Conservation (phyloP, 2,113 vertebrate genomes). For the Callipepla squamata region DNA sequence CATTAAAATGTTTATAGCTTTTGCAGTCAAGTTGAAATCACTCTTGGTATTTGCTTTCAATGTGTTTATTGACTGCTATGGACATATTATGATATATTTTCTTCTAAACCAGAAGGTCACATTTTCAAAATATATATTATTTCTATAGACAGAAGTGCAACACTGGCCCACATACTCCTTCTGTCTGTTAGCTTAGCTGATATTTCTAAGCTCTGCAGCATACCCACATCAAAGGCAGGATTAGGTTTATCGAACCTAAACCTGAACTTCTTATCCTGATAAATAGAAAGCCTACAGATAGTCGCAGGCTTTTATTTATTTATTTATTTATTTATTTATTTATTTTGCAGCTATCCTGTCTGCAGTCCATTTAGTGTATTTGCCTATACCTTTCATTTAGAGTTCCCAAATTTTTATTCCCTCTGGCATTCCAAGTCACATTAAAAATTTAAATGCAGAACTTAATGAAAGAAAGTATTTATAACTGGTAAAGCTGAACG, state of each 20-base stretch:
- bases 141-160: not conserved
- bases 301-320: not conserved
- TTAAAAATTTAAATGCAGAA: not conserved
- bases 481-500: not conserved
- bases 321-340: not conserved
- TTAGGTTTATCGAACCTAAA: conserved; percentile 46
- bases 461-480: conserved; percentile 10
- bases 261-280: not conserved
- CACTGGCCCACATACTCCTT: not conserved
- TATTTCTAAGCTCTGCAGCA: conserved; percentile 1
- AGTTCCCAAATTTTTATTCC: conserved; percentile 5
- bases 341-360: not conserved
- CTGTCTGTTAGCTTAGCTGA: conserved; percentile 10
- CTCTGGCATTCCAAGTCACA: not conserved
- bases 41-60: not conserved
- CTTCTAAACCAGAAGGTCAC: not conserved
- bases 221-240: conserved; percentile 43
- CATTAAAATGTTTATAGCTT: not conserved
- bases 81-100: not conserved
- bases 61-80: not conserved
- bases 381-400: conserved; percentile 3
- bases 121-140: not conserved
- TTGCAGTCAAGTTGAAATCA: conserved; percentile 1
- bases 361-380: not conserved
- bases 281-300: not conserved